Conservation (phyloP, 2,113 vertebrate species). For the human (Homo sapiens) region DNA sequence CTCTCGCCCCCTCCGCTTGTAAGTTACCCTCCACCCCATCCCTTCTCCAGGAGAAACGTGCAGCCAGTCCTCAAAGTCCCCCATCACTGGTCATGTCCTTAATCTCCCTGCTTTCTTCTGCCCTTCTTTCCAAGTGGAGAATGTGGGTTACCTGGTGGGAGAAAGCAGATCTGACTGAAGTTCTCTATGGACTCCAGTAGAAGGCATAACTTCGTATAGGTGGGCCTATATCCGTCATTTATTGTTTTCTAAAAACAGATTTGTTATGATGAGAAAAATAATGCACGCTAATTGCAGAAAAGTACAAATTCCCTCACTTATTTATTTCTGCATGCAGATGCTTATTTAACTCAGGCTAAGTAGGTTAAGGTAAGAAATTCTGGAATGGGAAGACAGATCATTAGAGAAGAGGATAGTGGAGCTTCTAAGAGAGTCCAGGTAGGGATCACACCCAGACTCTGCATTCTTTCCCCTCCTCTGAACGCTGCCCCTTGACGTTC, state of each 20-base stretch:
- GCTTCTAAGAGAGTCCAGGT: neutral
- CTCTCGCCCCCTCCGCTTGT: accelerated
- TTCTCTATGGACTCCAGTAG: neutral
- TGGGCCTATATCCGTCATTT: neutral
- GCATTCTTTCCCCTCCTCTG: neutral
- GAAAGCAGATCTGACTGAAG: neutral
- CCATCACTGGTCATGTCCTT: neutral
- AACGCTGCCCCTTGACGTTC: neutral
- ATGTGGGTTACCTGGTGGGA: neutral
- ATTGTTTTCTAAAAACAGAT: neutral
- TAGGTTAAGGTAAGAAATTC: neutral
- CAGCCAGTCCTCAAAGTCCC: neutral
- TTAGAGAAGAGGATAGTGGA: neutral
- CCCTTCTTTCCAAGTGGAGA: neutral
- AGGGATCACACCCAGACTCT: accelerated
- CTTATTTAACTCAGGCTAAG: neutral
- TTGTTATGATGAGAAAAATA: neutral
- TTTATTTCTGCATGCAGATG: too few species aligned
- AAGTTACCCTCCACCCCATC: too few species aligned
- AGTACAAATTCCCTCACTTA: neutral
- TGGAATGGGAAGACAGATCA: neutral
- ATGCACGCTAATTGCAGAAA: neutral
- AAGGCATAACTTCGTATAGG: neutral
- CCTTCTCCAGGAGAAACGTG: neutral
- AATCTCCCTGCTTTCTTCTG: neutral